Conservation (phyloP, 2,113 vertebrate species). For the Catharus bicknelli region DNA sequence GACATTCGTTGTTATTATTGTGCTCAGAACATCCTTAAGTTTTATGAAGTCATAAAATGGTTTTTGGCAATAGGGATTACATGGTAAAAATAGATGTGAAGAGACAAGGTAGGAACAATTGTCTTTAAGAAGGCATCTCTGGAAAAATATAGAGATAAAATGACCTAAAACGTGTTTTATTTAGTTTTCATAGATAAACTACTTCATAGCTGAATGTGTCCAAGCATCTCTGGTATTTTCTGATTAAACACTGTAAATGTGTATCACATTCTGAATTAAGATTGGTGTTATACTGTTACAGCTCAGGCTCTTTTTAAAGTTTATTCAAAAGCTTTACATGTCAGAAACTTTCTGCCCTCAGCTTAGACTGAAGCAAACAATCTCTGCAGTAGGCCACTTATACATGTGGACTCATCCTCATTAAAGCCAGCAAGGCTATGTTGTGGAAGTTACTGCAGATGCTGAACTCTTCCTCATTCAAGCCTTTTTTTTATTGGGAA, state of each 20-base stretch:
- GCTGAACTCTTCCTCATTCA: neutral
- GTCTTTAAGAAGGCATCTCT: neutral
- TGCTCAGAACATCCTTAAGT: neutral
- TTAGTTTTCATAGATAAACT: neutral
- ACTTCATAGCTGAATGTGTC: neutral
- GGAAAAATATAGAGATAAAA: neutral
- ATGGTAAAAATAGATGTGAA: neutral
- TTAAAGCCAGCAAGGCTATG: neutral
- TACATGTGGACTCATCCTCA: fast-evolving
- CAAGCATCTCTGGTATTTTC: constrained; percentile 8
- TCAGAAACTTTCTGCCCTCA: neutral
- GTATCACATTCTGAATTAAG: neutral
- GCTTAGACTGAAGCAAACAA: neutral
- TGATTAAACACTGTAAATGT: constrained; percentile 40
- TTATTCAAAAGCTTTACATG: neutral
- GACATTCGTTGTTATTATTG: neutral
- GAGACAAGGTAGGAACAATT: neutral
- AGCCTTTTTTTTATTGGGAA: neutral
- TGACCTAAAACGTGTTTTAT: neutral
- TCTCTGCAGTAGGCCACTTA: neutral
- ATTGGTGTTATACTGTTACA: neutral
- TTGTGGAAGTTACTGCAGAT: neutral
- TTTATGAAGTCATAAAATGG: neutral
- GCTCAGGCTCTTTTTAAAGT: neutral
- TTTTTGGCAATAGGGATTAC: neutral